Base-by-base conservation (phyloP, 2,888 invertebrate genomes). In the Macrosoma leucophasiata region DNA sequence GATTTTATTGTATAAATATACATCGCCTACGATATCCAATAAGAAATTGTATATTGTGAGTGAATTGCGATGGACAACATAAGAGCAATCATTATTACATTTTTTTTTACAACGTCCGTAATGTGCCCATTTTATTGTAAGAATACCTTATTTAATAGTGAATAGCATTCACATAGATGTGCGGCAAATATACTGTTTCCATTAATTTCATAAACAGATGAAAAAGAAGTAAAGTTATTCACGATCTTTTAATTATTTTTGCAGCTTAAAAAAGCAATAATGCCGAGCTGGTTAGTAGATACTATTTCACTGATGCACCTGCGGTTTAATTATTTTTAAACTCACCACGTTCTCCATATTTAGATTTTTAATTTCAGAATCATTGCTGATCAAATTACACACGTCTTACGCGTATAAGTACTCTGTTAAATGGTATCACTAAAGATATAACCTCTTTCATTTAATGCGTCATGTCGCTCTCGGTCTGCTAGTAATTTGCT, bases 31-130 rank as follows among this genome's bases (percentile, higher is more conserved):
- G 52, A 52, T 55, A 42, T 50, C 48, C 58, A 58, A 62, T 63
- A 66, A 61, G 55, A 62, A 68, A 60, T 63, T 65, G 56, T 66
- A 58, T 58, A 67, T 70, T 65, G 68, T 67, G 58, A 59, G n/a
- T n/a, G n/a, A n/a, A n/a, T n/a, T n/a, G 42, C 48, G 44, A 47
- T 48, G 51, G 57, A 53, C 57, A 59, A 62, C 58, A 59, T 60
- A 58, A 52, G 49, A 42, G 52, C 46, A 52, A 49, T 51, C 53
- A 50, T 64, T 61, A 61, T 61, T 52, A 50, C 36, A 42, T 35
- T 39, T 45, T 59, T 59, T 55, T 57, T 58, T 54, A 48, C 35
- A 33, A 32, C 48, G 46, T 53, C 59, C 56, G 55, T 62, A 45
- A 48, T 39, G 33, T 60, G 60, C 60, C 58, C 43, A 62, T 48